Evolutionary conservation across 2,888 invertebrate genomes (phyloP).

Genomic region (Petrolisthes manimaculis): DNA sequence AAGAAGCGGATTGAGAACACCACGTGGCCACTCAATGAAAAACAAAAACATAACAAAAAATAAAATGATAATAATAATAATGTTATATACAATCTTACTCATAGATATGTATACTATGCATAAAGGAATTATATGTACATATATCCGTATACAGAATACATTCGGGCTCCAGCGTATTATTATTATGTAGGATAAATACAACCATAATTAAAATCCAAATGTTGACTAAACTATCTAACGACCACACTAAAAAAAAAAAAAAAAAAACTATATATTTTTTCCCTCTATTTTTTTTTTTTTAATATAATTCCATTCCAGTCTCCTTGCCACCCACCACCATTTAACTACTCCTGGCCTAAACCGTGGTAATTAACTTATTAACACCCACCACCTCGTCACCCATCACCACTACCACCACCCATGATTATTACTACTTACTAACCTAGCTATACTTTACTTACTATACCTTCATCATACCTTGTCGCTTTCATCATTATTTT

Average conservation of each 20-base stretch:
- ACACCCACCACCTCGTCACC: neutral
- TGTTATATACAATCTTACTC: neutral
- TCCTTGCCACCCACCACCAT: neutral
- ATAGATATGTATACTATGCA: neutral
- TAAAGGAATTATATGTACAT: neutral
- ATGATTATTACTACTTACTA: conserved; percentile 33
- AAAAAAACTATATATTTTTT: too few species aligned
- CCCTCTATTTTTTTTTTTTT: too few species aligned
- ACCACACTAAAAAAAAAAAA: conserved; percentile 12
- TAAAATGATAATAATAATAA: neutral
- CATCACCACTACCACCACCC: conserved; percentile 5
- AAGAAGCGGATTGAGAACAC: neutral
- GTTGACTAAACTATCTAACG: conserved; percentile 8
- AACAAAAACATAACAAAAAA: neutral
- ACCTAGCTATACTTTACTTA: conserved; percentile 25
- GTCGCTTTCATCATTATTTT: neutral
- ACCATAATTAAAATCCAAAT: conserved; percentile 12
- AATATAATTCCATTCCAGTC: conserved; percentile 24
- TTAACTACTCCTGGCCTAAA: too few species aligned
- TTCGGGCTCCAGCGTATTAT: conserved; percentile 29
- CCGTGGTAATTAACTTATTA: too few species aligned
- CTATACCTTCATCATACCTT: neutral
- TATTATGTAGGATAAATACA: conserved; percentile 31
- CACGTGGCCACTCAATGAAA: neutral
- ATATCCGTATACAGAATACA: neutral